A percentile compares a stretch with the other conserved stretches of the same genome.
These are phyloP conservation scores for Rhamphomyia laevipes DNA, from an alignment of 2,888 invertebrate genomes.

Conservation along the genomic window DNA sequence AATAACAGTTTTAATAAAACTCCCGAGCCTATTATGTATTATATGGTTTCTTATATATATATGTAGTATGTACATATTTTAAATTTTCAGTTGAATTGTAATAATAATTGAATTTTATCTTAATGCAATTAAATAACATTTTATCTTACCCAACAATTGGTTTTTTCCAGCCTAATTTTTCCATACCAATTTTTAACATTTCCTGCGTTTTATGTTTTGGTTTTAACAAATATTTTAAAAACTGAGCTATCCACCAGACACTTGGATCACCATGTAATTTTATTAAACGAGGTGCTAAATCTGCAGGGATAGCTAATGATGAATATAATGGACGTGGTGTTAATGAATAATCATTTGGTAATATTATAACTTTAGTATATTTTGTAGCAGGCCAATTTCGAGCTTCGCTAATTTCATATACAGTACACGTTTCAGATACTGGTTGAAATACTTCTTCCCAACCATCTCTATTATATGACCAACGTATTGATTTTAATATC, in stretches of 20 bases:
- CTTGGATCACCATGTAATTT: constrained; percentile 86
- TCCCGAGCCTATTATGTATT: too few relatives aligned
- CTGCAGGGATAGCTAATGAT: constrained; percentile 84
- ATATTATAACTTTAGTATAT: constrained; percentile 69
- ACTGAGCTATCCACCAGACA: constrained; percentile 97
- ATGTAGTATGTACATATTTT: too few relatives aligned
- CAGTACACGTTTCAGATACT: constrained; percentile 72
- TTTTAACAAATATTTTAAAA: too few relatives aligned
- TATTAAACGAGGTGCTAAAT: constrained; percentile 67
- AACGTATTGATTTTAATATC: too few relatives aligned
- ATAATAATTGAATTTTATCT: too few relatives aligned
- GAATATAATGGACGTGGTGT: constrained; percentile 71
- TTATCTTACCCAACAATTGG: constrained; percentile 80
- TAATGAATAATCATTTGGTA: constrained; percentile 92
- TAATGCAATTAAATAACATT: too few relatives aligned
- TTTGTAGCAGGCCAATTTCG: constrained; percentile 70
- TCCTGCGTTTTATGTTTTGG: too few relatives aligned
- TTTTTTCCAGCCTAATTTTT: constrained; percentile 64
- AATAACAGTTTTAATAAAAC: too few relatives aligned
- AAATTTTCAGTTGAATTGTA: too few relatives aligned
- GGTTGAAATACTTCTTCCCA: constrained; percentile 94
- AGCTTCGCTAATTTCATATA: constrained; percentile 50
- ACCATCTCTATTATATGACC: constrained; percentile 84
- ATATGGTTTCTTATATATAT: too few relatives aligned
- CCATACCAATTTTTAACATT: constrained; percentile 64